Evolutionary conservation across 2,888 invertebrate genomes (phyloP).

Genomic region (Strigamia crassipes): DNA sequence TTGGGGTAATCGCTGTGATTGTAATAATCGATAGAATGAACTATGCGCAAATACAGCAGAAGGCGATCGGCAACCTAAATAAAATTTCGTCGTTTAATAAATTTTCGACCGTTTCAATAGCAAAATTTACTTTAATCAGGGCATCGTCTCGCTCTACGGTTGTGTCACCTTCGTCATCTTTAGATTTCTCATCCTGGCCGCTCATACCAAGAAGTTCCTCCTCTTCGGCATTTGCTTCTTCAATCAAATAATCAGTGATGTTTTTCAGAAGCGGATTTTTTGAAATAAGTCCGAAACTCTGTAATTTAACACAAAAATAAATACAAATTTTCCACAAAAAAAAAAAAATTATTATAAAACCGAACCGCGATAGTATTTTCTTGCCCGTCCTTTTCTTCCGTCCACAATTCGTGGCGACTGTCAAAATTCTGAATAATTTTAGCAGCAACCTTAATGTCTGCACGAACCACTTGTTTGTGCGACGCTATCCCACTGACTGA

Average conservation of each 20-base stretch:
- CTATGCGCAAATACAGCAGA: conserved; percentile 89
- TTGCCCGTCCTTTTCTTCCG: conserved; percentile 56
- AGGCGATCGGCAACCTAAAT: conserved; percentile 71
- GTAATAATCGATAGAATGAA: conserved; percentile 98
- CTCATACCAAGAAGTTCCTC: conserved; percentile 79
- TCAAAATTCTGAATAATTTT: conserved; percentile 90
- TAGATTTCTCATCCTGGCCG: conserved; percentile 62
- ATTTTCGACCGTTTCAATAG: neutral
- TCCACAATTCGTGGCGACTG: conserved; percentile 80
- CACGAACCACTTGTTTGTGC: conserved; percentile 83
- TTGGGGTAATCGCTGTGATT: conserved; percentile 98
- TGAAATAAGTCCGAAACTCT: conserved; percentile 56
- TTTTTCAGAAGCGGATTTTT: conserved; percentile 91
- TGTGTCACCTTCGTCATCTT: conserved; percentile 54
- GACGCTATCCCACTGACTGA: conserved; percentile 88
- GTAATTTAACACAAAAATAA: neutral
- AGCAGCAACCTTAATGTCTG: conserved; percentile 90
- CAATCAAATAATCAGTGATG: conserved; percentile 96
- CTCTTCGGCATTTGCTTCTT: conserved; percentile 97
- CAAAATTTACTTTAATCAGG: conserved; percentile 67
- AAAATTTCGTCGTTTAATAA: conserved; percentile 41
- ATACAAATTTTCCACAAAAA: neutral
- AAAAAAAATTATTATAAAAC: neutral
- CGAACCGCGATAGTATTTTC: conserved; percentile 47
- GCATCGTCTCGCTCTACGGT: conserved; percentile 72